Percentiles rank a stretch among this genome's conserved stretches.
Evolutionary conservation across 2,797 vertebrate genomes (phyloP).

Genomic region (Erithacus rubecula): DNA sequence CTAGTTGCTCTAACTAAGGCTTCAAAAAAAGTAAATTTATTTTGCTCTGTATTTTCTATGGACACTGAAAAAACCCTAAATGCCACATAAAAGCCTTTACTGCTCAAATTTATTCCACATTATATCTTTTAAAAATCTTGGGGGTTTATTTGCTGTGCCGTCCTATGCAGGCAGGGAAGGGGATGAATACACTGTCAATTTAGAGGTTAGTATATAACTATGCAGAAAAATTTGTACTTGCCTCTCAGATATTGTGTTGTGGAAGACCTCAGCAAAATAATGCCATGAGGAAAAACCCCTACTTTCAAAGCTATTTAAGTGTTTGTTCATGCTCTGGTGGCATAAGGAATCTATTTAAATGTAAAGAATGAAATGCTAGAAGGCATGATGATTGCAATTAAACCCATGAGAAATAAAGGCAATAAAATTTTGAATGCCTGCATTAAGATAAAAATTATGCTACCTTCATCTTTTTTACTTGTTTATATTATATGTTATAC

Average conservation of each 20-base stretch:
- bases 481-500: neutral
- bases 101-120: neutral
- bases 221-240: neutral
- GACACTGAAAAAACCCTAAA: accelerated
- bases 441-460: neutral
- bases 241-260: neutral
- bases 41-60: neutral
- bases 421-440: neutral
- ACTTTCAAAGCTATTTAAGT: neutral
- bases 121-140: neutral
- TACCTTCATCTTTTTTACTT: neutral
- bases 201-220: neutral
- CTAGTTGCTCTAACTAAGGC: neutral
- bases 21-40: neutral
- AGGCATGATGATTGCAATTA: neutral
- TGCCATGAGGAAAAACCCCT: neutral
- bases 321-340: neutral
- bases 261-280: neutral
- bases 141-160: neutral
- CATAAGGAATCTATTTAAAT: neutral
- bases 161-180: neutral
- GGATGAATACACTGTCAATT: neutral
- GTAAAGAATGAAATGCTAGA: neutral
- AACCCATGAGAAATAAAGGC: neutral
- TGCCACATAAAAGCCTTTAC: neutral